Evolutionary conservation across 1,140 invertebrate genomes (phyloP).

Genomic region (Drosophila mauritiana): DNA sequence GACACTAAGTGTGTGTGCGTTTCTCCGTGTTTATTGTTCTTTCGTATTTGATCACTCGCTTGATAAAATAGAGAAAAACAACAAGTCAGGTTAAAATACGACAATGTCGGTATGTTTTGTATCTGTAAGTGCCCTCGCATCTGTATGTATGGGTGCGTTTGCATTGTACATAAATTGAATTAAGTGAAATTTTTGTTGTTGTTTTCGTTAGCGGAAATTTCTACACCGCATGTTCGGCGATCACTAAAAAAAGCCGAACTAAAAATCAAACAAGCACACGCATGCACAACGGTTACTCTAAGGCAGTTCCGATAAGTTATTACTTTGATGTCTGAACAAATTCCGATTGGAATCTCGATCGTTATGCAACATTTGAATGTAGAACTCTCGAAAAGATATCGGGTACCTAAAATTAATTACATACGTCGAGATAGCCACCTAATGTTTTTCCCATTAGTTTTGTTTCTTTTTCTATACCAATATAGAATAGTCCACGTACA

Average conservation of each 20-base stretch:
- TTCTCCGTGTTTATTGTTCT: slow-evolving; percentile 61
- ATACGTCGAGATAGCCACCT: slow-evolving; percentile 9
- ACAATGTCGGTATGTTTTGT: slow-evolving; percentile 11
- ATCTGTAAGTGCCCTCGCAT: slow-evolving; percentile 12
- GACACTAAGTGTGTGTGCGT: slow-evolving; percentile 21
- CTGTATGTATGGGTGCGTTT: slow-evolving; percentile 16
- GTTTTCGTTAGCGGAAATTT: slow-evolving; percentile 54
- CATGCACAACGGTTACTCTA: slow-evolving; percentile 20
- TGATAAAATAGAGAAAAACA: slow-evolving; percentile 67
- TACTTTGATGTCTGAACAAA: slow-evolving; percentile 14
- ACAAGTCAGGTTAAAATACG: slow-evolving; percentile 39
- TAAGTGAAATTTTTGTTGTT: slow-evolving; percentile 56
- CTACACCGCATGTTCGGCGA: slow-evolving; percentile 46
- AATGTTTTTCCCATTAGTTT: slow-evolving; percentile 34
- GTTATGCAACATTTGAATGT: slow-evolving; percentile 29
- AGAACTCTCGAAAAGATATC: slow-evolving; percentile 6
- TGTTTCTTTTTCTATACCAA: background rate
- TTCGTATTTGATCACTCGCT: slow-evolving; percentile 70
- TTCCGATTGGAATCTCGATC: slow-evolving; percentile 24
- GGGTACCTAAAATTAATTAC: slow-evolving; percentile 24
- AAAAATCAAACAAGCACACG: slow-evolving; percentile 8
- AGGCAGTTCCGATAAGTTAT: slow-evolving; percentile 17
- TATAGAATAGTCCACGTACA: background rate
- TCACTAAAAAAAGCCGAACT: slow-evolving; percentile 30
- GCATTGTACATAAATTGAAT: slow-evolving; percentile 61